phyloP scores from a whole-genome alignment of 2,797 vertebrate genomes.

The Mormyrops attenuatus region DNA sequence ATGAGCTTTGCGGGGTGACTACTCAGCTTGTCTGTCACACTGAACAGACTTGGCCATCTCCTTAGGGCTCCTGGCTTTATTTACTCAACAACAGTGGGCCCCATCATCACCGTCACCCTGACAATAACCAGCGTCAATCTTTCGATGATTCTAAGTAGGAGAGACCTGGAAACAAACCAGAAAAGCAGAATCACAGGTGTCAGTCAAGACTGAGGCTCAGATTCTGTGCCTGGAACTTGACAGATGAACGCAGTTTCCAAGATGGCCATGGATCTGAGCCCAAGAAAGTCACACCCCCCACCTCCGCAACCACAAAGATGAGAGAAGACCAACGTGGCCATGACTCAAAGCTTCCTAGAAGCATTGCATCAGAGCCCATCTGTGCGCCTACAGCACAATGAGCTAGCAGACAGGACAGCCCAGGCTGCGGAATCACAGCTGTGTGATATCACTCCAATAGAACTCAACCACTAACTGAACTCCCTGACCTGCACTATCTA shows the following conservation, averaged over 20 bases:
- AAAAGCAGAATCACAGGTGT: neutral
- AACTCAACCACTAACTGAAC: neutral
- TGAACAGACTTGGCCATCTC: neutral
- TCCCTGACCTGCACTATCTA: neutral
- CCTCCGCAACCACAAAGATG: neutral
- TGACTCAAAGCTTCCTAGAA: constrained; percentile 36
- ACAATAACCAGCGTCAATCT: neutral
- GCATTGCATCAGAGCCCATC: constrained; percentile 27
- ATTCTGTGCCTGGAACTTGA: neutral
- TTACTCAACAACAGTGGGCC: neutral
- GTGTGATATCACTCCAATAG: neutral
- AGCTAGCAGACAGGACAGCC: neutral
- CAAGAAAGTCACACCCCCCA: neutral
- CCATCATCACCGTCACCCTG: neutral
- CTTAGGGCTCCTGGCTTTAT: neutral
- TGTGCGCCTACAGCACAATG: neutral
- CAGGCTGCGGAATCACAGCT: constrained; percentile 24
- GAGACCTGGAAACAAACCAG: neutral
- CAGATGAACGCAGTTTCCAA: constrained; percentile 15
- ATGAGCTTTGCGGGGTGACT: neutral
- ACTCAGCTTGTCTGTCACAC: constrained; percentile 14
- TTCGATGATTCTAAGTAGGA: neutral
- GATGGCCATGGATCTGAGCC: neutral
- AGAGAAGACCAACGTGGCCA: constrained; percentile 30
- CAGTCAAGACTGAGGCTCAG: neutral